phyloP scores from a whole-genome alignment of 1,140 invertebrate genomes.

The Agrilus planipennis region DNA sequence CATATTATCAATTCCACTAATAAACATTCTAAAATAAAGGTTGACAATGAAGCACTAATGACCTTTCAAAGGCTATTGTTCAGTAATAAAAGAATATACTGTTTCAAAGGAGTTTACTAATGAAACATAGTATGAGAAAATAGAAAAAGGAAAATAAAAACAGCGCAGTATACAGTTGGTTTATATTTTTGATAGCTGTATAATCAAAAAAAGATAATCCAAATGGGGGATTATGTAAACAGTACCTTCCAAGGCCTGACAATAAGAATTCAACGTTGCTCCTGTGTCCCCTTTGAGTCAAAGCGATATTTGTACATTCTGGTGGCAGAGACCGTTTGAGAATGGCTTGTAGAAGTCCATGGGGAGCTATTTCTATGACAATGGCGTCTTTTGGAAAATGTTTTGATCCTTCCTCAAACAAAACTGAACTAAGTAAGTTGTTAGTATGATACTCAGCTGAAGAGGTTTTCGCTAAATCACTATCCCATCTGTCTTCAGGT shows the following conservation, averaged over 20 bases:
- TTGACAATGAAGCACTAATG: too few relatives aligned
- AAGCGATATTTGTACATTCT: constrained; percentile 55
- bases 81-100: too few relatives aligned
- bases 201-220: too few relatives aligned
- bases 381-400: constrained; percentile 70
- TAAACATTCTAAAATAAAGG: constrained; percentile 23
- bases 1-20: constrained; percentile 29
- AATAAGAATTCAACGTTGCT: constrained; percentile 62
- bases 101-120: too few relatives aligned
- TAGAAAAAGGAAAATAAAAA: too few relatives aligned
- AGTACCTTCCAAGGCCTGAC: constrained; percentile 58
- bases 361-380: constrained; percentile 71
- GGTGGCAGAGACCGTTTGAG: constrained; percentile 45
- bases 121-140: too few relatives aligned
- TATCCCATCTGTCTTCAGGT: constrained; percentile 64
- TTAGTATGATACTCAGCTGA: constrained; percentile 91
- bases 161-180: too few relatives aligned
- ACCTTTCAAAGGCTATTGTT: too few relatives aligned
- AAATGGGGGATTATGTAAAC: constrained; percentile 12
- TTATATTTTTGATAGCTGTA: too few relatives aligned
- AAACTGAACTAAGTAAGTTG: constrained; percentile 71
- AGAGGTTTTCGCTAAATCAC: constrained; percentile 50
- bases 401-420: constrained; percentile 72
- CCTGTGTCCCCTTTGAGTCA: constrained; percentile 63
- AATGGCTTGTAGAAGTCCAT: constrained; percentile 64